Conservation (phyloP, 2,888 invertebrate species). For the Epinotia brunnichana region DNA sequence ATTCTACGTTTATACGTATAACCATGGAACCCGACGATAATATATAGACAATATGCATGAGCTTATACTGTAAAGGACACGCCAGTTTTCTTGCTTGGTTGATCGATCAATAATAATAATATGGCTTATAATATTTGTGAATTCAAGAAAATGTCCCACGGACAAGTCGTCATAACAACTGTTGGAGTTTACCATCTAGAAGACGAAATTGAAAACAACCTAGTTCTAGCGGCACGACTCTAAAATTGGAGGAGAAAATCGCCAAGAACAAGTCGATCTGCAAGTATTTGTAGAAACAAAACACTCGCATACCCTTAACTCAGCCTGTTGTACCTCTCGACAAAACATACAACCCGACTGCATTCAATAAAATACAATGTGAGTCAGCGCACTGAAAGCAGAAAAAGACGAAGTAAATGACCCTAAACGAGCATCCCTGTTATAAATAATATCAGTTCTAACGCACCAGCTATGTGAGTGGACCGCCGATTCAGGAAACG, state of each 20-base stretch:
- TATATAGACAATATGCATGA: neutral
- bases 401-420: constrained; percentile 69
- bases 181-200: neutral
- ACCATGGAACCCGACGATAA: too few relatives aligned
- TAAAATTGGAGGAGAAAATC: neutral
- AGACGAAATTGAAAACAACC: neutral
- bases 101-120: neutral
- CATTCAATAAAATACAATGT: constrained; percentile 29
- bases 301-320: constrained; percentile 4
- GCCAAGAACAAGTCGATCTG: neutral
- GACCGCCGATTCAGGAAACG: neutral
- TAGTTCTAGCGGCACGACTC: neutral
- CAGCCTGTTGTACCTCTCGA: constrained; percentile 7
- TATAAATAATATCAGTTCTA: constrained; percentile 75
- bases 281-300: constrained; percentile 2
- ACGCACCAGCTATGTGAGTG: constrained; percentile 54
- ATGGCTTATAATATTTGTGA: neutral
- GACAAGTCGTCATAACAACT: neutral
- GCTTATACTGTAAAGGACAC: neutral
- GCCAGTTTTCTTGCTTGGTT: neutral
- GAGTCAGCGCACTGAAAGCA: constrained; percentile 57
- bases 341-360: constrained; percentile 7
- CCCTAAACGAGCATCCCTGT: constrained; percentile 72
- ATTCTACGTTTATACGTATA: too few relatives aligned
- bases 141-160: neutral